phyloP scores from a whole-genome alignment of 1,140 invertebrate species.

The Papilio polyxenes region DNA sequence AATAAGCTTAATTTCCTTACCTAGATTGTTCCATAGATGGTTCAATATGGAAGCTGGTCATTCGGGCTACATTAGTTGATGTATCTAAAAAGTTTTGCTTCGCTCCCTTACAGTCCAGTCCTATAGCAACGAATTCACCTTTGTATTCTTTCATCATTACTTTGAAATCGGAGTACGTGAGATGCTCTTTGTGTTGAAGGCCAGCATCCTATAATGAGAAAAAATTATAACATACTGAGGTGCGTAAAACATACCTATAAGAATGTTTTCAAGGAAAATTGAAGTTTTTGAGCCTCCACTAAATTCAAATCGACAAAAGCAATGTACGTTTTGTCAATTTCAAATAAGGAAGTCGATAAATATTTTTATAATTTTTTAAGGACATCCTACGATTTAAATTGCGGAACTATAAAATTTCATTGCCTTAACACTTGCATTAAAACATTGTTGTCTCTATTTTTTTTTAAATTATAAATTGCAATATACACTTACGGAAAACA shows the following conservation, averaged over 20 bases:
- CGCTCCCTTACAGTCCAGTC: slow-evolving; percentile 97
- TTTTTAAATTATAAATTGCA: too few species aligned
- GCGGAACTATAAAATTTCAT: too few species aligned
- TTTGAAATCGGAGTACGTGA: slow-evolving; percentile 98
- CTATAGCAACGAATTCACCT: slow-evolving; percentile 97
- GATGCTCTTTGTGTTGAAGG: slow-evolving; percentile 92
- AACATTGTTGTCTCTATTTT: too few species aligned
- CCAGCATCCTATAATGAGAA: slow-evolving; percentile 88
- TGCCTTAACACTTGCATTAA: too few species aligned
- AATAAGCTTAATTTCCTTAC: slow-evolving; percentile 45
- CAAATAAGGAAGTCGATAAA: too few species aligned
- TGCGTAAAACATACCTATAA: slow-evolving; percentile 4
- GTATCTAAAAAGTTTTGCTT: slow-evolving; percentile 97
- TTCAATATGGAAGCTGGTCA: slow-evolving; percentile 96
- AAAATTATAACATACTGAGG: slow-evolving; percentile 20
- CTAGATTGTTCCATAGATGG: slow-evolving; percentile 84
- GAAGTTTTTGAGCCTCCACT: too few species aligned
- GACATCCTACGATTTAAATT: too few species aligned
- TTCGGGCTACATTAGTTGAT: slow-evolving; percentile 95
- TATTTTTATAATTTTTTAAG: too few species aligned
- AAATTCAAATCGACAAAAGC: too few species aligned
- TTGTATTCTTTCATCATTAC: slow-evolving; percentile 98
- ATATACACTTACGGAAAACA: slow-evolving; percentile 87
- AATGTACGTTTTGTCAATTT: too few species aligned
- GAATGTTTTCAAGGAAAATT: too few species aligned